Percentiles rank a stretch among this genome's conserved stretches.
Evolutionary conservation across 2,888 invertebrate genomes (phyloP).

Genomic region (Choreutis nemorana): DNA sequence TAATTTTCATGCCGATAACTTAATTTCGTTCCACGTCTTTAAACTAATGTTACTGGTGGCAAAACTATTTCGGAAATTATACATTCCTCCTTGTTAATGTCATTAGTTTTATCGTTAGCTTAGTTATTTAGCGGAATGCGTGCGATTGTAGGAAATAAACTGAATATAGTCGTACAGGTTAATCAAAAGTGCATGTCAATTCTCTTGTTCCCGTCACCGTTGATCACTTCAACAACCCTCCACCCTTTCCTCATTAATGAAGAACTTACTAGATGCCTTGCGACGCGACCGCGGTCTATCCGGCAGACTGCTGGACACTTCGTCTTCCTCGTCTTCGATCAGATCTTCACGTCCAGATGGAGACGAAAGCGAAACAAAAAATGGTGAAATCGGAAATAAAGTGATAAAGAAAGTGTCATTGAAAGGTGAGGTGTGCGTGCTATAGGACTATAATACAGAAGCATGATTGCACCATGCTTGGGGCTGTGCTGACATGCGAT

Average conservation of each 20-base stretch:
- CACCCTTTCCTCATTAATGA: slow-evolving; percentile 16
- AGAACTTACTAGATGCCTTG: slow-evolving; percentile 67
- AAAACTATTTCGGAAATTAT: slow-evolving; percentile 4
- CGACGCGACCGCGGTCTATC: slow-evolving; percentile 52
- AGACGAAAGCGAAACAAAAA: slow-evolving; percentile 16
- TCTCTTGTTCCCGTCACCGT: too few relatives aligned
- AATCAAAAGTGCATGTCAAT: too few relatives aligned
- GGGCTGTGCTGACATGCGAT: slow-evolving; percentile 25
- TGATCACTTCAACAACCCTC: slow-evolving; percentile 8
- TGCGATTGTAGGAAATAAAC: too few relatives aligned
- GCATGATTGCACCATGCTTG: slow-evolving; percentile 42
- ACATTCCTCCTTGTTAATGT: too few relatives aligned
- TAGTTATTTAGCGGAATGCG: slow-evolving; percentile 5
- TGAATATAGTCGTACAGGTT: too few relatives aligned
- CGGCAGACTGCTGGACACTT: slow-evolving; percentile 52
- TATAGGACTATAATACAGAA: slow-evolving; percentile 23
- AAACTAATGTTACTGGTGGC: neutral
- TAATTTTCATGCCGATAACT: too few relatives aligned
- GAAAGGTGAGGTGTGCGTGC: slow-evolving; percentile 21
- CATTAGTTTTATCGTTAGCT: too few relatives aligned
- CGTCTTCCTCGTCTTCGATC: slow-evolving; percentile 67
- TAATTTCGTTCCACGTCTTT: too few relatives aligned
- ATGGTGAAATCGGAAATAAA: neutral
- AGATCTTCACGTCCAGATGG: slow-evolving; percentile 52
- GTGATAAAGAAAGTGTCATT: slow-evolving; percentile 10